Base-by-base conservation (phyloP, 2,113 vertebrate species). In the Phalacrocorax pelagicus region DNA sequence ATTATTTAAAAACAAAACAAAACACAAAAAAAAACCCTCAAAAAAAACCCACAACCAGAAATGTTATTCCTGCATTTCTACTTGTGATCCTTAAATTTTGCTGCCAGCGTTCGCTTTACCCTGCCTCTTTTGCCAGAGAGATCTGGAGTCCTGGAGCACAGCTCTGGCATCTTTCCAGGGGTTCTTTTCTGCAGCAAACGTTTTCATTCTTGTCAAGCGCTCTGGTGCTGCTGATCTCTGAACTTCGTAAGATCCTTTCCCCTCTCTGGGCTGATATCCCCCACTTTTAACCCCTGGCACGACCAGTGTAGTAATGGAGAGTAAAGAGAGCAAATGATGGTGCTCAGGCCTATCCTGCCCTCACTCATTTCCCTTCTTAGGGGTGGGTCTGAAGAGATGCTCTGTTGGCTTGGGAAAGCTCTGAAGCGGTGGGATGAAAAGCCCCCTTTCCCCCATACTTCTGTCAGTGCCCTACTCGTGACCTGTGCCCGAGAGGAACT, bases 401-500 rank as follows among this genome's bases (percentile, higher is more conserved):
- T 77, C 44, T 6, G 0, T 2, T 11, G 59, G 5, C 18, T 26
- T 23, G 52, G 70, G 66, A 59, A 49, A 20, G 8, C 46, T 11
- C 6, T 58, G 71, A 11, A 65, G 29, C 32, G 8, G 29, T 2
- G 55, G 42, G 42, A 10, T 38, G 55, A 24, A 34, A 59, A 38
- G 3, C 6, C 27, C 7, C 9, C 1, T 4, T 55, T 15, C 8
- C 4, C 32, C 34, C 36, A 2, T 0, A 0, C 0, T 9, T 10
- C 17, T 71, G 70, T 5, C 44, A 44, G 3, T 2, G 12, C 47
- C 12, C 52, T 61, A 32, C 16, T 16, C 6, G 51, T 9, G 47
- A 20, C 22, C 29, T 9, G 7, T 3, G 22, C 32, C 54, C 54
- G 5, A 8, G n/a, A 26, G 19, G 10, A 65, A 0, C 30, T 19